Percentiles rank a stretch among this genome's conserved stretches.
Evolutionary conservation across 2,797 vertebrate species (phyloP).

Genomic region (Peromyscus aztecus): DNA sequence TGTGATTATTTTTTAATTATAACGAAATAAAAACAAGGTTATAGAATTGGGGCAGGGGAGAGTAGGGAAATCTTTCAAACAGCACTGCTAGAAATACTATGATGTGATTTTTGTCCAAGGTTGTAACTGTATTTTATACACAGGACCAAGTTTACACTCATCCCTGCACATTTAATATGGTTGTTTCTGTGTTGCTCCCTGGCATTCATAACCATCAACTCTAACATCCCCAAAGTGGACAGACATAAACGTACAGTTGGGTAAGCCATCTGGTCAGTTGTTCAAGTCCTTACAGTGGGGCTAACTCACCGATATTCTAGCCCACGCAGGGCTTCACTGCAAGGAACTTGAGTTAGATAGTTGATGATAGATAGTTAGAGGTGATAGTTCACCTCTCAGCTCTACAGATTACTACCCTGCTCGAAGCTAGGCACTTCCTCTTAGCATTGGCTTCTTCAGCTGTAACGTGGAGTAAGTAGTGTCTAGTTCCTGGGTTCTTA

Average conservation of each 20-base stretch:
- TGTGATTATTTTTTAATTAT: background rate
- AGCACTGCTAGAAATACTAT: background rate
- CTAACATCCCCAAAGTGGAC: background rate
- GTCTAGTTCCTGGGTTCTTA: background rate
- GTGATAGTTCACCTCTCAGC: background rate
- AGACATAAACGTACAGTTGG: rapidly evolving
- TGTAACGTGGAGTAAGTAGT: constrained; percentile 28
- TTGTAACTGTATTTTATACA: background rate
- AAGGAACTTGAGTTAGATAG: background rate
- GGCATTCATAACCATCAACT: background rate
- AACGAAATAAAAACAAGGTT: constrained; percentile 52
- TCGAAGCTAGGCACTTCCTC: background rate
- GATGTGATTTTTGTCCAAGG: background rate
- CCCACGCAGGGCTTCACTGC: rapidly evolving
- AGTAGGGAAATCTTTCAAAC: background rate
- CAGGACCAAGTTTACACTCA: background rate
- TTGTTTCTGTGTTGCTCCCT: background rate
- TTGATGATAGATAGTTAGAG: too few species aligned
- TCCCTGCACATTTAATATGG: background rate
- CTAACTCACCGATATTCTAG: background rate
- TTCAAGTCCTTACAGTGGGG: background rate
- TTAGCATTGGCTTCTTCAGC: background rate
- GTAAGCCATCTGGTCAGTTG: background rate
- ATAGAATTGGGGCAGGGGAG: background rate
- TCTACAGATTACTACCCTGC: background rate